phyloP scores from a whole-genome alignment of 2,113 vertebrate species.

The Phylloscopus trochiloides region DNA sequence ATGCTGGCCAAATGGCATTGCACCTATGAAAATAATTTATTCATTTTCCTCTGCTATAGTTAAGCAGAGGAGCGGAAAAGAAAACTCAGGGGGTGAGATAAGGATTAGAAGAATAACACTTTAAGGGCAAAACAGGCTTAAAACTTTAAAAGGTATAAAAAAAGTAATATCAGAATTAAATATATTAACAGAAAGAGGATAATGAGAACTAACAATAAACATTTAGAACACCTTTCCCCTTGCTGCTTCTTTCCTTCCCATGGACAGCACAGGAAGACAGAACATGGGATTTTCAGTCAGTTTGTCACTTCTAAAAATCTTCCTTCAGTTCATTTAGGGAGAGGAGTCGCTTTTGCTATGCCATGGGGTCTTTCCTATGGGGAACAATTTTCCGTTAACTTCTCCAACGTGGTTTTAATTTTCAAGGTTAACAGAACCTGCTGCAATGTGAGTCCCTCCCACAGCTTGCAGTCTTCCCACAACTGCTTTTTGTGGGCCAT shows the following conservation, averaged over 20 bases:
- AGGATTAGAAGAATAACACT: background rate
- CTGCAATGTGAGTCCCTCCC: background rate
- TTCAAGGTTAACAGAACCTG: background rate
- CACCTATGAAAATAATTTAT: background rate
- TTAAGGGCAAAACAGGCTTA: background rate
- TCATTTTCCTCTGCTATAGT: background rate
- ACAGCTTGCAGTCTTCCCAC: background rate
- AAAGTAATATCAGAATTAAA: background rate
- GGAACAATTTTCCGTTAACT: background rate
- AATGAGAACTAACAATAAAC: background rate
- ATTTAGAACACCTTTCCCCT: background rate
- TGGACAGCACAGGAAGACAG: rapidly evolving
- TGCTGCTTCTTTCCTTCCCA: background rate
- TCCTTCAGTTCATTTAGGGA: background rate
- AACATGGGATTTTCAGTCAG: background rate
- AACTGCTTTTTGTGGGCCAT: no score
- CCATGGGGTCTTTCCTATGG: background rate
- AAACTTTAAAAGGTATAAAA: background rate
- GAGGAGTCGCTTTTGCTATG: background rate
- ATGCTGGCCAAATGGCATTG: rapidly evolving
- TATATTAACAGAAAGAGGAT: background rate
- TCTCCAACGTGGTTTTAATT: background rate
- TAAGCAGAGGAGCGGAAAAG: background rate
- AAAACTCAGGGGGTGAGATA: background rate
- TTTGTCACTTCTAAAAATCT: background rate